phyloP scores from a whole-genome alignment of 1,140 invertebrate genomes.

The Nymphalis io region DNA sequence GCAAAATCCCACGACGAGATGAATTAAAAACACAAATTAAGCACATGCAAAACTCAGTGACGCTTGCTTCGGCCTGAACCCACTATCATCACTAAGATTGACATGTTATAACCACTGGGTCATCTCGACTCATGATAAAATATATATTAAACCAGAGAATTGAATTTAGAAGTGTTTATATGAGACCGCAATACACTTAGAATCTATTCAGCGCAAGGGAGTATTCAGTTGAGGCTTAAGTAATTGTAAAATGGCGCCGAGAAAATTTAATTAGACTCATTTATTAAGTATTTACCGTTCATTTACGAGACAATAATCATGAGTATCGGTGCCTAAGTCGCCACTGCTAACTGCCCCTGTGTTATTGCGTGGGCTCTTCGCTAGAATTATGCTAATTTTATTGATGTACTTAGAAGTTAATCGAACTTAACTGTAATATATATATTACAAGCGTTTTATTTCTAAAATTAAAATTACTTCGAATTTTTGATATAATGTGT shows the following conservation, averaged over 20 bases:
- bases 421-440: background rate
- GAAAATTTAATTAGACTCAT: conserved; percentile 20
- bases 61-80: too few relatives aligned
- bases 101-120: too few relatives aligned
- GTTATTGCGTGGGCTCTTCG: background rate
- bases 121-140: background rate
- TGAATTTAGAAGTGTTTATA: background rate
- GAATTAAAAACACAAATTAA: too few relatives aligned
- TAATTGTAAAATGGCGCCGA: conserved; percentile 14
- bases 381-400: background rate
- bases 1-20: too few relatives aligned
- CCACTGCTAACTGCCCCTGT: background rate
- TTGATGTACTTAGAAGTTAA: too few relatives aligned
- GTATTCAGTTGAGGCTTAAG: background rate
- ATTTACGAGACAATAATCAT: conserved; percentile 12
- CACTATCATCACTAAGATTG: too few relatives aligned
- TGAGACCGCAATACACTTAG: background rate
- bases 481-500: too few relatives aligned
- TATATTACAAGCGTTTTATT: background rate
- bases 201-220: conserved; percentile 5
- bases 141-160: background rate
- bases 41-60: too few relatives aligned
- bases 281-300: conserved; percentile 22
- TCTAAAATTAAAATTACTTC: background rate
- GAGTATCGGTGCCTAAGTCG: background rate